Conservation (phyloP, 2,797 vertebrate genomes). For the Enteromius viviparus region DNA sequence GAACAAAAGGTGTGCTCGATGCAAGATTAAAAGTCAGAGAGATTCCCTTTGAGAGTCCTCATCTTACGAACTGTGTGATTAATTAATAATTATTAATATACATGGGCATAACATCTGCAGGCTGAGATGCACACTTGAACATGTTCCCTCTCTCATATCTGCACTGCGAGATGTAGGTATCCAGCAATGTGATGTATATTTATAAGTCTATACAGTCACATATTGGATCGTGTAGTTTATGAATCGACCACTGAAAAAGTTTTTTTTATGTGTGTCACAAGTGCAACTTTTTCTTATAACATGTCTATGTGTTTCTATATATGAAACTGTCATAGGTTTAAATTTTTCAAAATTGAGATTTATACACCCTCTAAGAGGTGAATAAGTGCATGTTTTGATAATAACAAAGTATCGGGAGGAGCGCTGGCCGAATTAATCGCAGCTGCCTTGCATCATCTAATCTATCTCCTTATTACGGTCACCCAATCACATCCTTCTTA, state of each 20-base stretch:
- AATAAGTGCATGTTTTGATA: too few species aligned
- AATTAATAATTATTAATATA: slow-evolving; percentile 40
- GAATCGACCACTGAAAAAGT: neutral
- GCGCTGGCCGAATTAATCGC: too few species aligned
- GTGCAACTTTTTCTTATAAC: neutral
- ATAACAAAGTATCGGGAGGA: too few species aligned
- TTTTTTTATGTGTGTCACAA: neutral
- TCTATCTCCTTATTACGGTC: too few species aligned
- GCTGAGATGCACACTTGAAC: neutral
- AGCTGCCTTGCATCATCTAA: too few species aligned
- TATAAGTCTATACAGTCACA: neutral
- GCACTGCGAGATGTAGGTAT: neutral
- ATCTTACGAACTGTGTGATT: slow-evolving; percentile 6
- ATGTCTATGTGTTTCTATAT: neutral
- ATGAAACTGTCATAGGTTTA: neutral
- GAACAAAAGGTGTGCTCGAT: slow-evolving; percentile 73
- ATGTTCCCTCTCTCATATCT: neutral
- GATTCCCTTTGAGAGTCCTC: slow-evolving; percentile 50
- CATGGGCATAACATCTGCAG: neutral
- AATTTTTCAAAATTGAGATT: too few species aligned
- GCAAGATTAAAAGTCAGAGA: slow-evolving; percentile 69
- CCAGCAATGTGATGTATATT: neutral
- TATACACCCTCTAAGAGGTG: too few species aligned
- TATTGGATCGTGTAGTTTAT: neutral
- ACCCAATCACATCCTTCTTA: too few species aligned